Percentiles rank a stretch among this genome's conserved stretches.
Evolutionary conservation across 2,888 invertebrate genomes (phyloP).

Genomic region (Fragum fragum): DNA sequence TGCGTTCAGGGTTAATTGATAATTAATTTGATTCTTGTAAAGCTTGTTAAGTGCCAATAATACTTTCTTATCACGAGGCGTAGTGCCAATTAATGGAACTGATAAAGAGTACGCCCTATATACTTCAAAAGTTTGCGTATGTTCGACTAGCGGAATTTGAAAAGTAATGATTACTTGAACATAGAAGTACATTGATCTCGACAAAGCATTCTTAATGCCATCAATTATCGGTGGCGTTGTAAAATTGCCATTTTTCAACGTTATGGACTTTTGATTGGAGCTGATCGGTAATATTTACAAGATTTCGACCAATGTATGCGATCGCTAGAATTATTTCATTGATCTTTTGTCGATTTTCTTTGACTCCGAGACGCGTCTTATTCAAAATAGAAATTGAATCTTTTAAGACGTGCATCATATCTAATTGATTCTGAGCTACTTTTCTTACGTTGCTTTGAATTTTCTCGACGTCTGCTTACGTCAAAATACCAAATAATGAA

Average conservation of each 20-base stretch:
- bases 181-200: slow-evolving; percentile 14
- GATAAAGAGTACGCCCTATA: background rate
- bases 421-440: too few relatives aligned
- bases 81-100: slow-evolving; percentile 2
- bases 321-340: too few relatives aligned
- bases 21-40: background rate
- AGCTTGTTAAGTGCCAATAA: background rate
- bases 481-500: slow-evolving; percentile 20
- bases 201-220: background rate
- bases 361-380: too few relatives aligned
- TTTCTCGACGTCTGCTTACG: too few relatives aligned
- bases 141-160: background rate
- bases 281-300: slow-evolving; percentile 5
- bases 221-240: background rate
- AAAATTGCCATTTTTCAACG: background rate
- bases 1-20: background rate
- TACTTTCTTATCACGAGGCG: background rate
- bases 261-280: background rate
- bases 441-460: too few relatives aligned
- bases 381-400: slow-evolving; percentile 1
- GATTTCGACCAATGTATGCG: background rate
- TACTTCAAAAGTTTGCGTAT: slow-evolving; percentile 4
- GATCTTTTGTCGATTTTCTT: too few relatives aligned
- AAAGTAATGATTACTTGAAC: slow-evolving; percentile 1
- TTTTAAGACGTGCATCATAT: background rate